A percentile compares a stretch with the other conserved stretches of the same genome.
phyloP scores from a whole-genome alignment of 2,113 vertebrate species.

The Tilapia sparmanii region DNA sequence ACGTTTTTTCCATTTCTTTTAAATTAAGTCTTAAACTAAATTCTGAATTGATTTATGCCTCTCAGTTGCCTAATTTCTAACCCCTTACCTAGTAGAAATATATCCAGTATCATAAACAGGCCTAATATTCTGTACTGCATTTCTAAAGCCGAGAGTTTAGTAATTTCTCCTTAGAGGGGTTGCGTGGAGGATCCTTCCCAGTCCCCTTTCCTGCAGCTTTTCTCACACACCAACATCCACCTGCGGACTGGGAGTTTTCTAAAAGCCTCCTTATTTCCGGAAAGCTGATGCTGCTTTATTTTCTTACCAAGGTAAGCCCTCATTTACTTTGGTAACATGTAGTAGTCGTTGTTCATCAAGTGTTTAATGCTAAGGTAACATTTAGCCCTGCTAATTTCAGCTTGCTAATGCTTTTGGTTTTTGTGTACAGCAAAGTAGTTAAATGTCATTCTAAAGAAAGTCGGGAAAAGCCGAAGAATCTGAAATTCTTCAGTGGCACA shows the following conservation, averaged over 20 bases:
- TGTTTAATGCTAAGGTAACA: background rate
- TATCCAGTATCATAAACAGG: background rate
- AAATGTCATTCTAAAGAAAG: background rate
- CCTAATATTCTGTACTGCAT: accelerated
- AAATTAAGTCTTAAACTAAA: background rate
- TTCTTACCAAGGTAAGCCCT: background rate
- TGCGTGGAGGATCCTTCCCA: background rate
- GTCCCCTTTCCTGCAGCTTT: background rate
- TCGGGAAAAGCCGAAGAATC: background rate
- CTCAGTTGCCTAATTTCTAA: background rate
- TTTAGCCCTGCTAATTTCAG: background rate
- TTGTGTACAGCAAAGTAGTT: accelerated
- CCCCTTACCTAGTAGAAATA: accelerated
- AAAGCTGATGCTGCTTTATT: background rate
- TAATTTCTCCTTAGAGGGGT: background rate
- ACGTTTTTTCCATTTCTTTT: accelerated
- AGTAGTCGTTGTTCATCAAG: background rate
- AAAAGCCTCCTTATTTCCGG: accelerated
- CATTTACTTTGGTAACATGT: background rate
- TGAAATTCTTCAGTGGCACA: background rate
- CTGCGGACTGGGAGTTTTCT: background rate
- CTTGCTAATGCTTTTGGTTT: background rate
- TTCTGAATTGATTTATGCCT: background rate
- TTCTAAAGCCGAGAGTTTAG: background rate
- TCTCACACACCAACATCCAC: accelerated